Evolutionary conservation across 2,888 invertebrate genomes (phyloP).

Genomic region (Petrophora chlorosata): DNA sequence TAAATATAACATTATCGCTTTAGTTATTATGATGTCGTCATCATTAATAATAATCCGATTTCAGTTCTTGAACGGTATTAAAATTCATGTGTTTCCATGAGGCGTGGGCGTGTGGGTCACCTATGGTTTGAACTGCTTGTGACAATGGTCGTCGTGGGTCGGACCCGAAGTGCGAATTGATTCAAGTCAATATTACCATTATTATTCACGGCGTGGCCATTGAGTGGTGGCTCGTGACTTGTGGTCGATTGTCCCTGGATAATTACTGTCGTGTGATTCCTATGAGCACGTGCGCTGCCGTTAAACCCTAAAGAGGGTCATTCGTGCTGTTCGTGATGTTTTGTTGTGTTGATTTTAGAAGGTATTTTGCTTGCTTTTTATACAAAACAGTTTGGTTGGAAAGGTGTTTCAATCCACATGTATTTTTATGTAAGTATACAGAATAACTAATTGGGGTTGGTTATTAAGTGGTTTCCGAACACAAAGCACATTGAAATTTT

Average conservation of each 20-base stretch:
- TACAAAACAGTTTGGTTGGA: no score
- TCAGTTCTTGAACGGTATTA: slow-evolving; percentile 43
- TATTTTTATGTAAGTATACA: no score
- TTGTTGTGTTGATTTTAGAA: slow-evolving; percentile 10
- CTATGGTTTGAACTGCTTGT: slow-evolving; percentile 16
- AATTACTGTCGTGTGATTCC: slow-evolving; percentile 70
- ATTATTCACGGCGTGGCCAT: slow-evolving; percentile 68
- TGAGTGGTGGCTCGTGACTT: slow-evolving; percentile 68
- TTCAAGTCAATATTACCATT: slow-evolving; percentile 54
- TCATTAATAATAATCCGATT: not conserved
- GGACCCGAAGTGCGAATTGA: slow-evolving; percentile 29
- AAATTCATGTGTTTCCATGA: slow-evolving; percentile 10
- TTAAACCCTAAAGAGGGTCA: slow-evolving; percentile 67
- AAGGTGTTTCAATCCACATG: no score
- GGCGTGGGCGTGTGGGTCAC: slow-evolving; percentile 4
- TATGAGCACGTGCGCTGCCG: slow-evolving; percentile 66
- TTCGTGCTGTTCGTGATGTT: slow-evolving; percentile 63
- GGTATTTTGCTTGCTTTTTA: slow-evolving; percentile 1
- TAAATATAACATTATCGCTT: no score
- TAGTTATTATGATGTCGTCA: not conserved
- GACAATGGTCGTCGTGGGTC: slow-evolving; percentile 18
- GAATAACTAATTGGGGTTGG: no score
- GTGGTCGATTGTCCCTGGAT: slow-evolving; percentile 66
- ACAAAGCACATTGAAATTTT: no score
- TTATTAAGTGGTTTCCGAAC: no score